These are phyloP conservation scores for Plutella xylostella DNA, from an alignment of 2,888 invertebrate genomes.

Conservation along the genomic window DNA sequence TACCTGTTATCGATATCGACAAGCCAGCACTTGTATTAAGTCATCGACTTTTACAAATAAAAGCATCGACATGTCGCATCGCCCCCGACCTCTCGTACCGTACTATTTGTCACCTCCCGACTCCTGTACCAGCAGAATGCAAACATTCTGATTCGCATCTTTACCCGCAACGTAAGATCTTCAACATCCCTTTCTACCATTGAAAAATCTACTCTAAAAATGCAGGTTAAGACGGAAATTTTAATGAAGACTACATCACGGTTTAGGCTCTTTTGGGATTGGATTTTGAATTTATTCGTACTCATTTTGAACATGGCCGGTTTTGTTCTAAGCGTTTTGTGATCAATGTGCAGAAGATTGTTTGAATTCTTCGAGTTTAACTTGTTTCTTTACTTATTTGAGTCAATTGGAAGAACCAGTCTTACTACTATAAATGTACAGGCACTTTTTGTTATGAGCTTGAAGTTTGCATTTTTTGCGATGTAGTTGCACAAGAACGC, in stretches of 20 bases:
- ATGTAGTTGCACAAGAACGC: no score
- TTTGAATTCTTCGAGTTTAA: slow-evolving; percentile 48
- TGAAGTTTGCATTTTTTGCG: no score
- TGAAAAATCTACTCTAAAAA: neutral
- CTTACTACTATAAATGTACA: no score
- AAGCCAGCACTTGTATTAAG: slow-evolving; percentile 54
- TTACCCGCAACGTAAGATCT: slow-evolving; percentile 15
- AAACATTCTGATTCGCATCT: slow-evolving; percentile 63
- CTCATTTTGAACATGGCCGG: slow-evolving; percentile 45
- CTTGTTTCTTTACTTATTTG: no score
- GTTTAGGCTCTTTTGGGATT: slow-evolving; percentile 17
- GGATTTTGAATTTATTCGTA: slow-evolving; percentile 44
- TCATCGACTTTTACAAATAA: slow-evolving; percentile 56
- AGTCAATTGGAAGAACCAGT: no score
- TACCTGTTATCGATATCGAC: slow-evolving; percentile 7
- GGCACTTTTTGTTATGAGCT: no score
- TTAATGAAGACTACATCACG: neutral
- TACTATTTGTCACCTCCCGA: slow-evolving; percentile 68
- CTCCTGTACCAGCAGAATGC: slow-evolving; percentile 59
- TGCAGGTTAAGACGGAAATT: neutral
- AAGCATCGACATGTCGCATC: slow-evolving; percentile 57
- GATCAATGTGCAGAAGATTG: slow-evolving; percentile 53
- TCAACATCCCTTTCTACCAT: no score
- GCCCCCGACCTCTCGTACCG: slow-evolving; percentile 56
- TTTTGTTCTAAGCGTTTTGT: slow-evolving; percentile 55